Evolutionary conservation across 2,113 vertebrate species (phyloP).

Genomic region (Triplophysa siluroides): DNA sequence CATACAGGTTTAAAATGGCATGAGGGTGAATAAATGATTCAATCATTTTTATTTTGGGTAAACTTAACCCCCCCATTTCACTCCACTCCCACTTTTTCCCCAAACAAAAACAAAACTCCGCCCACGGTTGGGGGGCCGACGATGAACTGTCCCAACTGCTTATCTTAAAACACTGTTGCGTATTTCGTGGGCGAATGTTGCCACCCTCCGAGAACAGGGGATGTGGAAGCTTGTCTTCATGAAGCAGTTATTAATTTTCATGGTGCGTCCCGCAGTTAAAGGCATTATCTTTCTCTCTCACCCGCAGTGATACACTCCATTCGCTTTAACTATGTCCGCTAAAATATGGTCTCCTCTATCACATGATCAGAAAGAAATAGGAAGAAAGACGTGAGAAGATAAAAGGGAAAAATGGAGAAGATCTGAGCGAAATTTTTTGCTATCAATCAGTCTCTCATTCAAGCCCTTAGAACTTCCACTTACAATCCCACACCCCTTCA

Average conservation of each 20-base stretch:
- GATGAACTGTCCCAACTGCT: slow-evolving; percentile 29
- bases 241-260: slow-evolving; percentile 65
- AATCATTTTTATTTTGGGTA: too few relatives aligned
- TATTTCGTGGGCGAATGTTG: slow-evolving; percentile 24
- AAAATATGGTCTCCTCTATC: slow-evolving; percentile 34
- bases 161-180: slow-evolving; percentile 45
- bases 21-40: too few relatives aligned
- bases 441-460: slow-evolving; percentile 12
- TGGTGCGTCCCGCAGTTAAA: slow-evolving; percentile 56
- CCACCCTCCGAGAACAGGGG: slow-evolving; percentile 24
- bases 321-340: slow-evolving; percentile 42
- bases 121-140: too few relatives aligned
- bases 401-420: background rate
- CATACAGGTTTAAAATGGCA: too few relatives aligned
- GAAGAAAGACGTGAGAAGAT: background rate
- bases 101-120: too few relatives aligned
- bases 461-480: slow-evolving; percentile 18
- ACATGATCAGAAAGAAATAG: slow-evolving; percentile 11
- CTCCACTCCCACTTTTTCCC: too few relatives aligned
- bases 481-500: background rate
- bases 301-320: slow-evolving; percentile 44
- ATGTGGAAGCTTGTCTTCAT: slow-evolving; percentile 62
- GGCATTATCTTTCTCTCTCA: slow-evolving; percentile 45
- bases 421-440: slow-evolving; percentile 5
- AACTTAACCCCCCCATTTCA: too few relatives aligned